Evolutionary conservation across 2,797 vertebrate genomes (phyloP), one percentile per base, ranked within the genome.

Genomic region (Acipenser oxyrinchus): DNA sequence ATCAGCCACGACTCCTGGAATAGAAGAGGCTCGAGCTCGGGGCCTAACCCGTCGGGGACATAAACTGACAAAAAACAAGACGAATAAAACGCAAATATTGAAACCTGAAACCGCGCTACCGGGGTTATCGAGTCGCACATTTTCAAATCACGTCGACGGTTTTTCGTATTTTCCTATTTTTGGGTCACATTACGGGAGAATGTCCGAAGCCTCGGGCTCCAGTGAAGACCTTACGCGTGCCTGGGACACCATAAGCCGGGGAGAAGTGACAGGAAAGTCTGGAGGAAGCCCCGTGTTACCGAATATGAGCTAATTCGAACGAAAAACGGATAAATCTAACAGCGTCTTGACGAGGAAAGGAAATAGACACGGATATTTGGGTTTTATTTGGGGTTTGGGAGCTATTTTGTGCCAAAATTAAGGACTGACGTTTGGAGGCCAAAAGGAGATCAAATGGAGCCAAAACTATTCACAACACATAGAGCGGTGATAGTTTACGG

Each of bases 1-100:
- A 88, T 83, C 87, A 86, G 84, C 86, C 80, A 77, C 87, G 80
- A 83, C 86, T 83, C 86, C 82, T 83, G 87, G 85, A 87, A 91
- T 89, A 87, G 86, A 67, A 67, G 69, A 86, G 83, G 83, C 86
- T 89, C 84, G 83, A 81, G 73, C 74, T 77, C 78, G 78, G 84
- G 89, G 90, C 89, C 90, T 88, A 69, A 70, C 52, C 23, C 77
- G 60, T 68, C 64, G 71, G 15, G 60, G 12, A 66, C 71, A 69
- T 58, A 79, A 83, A 69, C 78, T 10, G 57, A 59, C 48, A 53
- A 13, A 62, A 67, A 67, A 11, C 74, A 79, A 77, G 63, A 23
- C 53, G 69, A 68, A 11, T 49, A 81, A 75, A 73, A 68, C 73
- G 61, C 62, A 57, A 62, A 48, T 62, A 70, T 74, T 73, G 70